Base-by-base conservation (phyloP, 2,888 invertebrate genomes). In the Cetonia aurata region DNA sequence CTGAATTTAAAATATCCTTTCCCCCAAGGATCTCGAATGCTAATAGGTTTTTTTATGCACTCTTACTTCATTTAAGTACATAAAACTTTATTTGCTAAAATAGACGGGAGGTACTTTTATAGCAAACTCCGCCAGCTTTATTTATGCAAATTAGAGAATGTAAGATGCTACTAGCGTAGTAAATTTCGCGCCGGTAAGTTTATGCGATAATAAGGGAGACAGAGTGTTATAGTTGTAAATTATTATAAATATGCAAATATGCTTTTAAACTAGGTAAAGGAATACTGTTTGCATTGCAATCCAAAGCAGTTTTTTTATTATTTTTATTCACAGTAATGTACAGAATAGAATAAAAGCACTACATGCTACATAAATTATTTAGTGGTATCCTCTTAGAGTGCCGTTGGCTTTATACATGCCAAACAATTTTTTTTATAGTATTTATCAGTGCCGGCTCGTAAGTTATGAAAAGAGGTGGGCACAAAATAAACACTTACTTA, bases 141-240 rank as follows among this genome's bases (percentile, higher is more conserved):
- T 44, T 60, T 60, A 60, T 60, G 59, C 59, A 60, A 60, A 60
- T 60, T 60, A 44, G 59, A 60, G 19, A 60, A 42, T 60, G 59
- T 41, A 60, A 60, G 59, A 44, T 42, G 59, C 52, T 52, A 52
- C 52, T 52, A 52, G 52, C 19, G 52, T 25, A 52, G 25, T 52
- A 52, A 52, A 52, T 52, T 52, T 52, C 52, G 17, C 19, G 25
- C 19, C 52, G 3, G 9, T 52, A 52, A 25, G 52, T 52, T 52
- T 52, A 52, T 52, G 52, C n/a, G 52, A 52, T 52, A 52, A 52
- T 52, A 52, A 52, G 52, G n/a, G 25, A 25, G 52, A 52, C 52
- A 19, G 52, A 25, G 52, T 52, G 52, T 52, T 19, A 17, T n/a
- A 25, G 52, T 52, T 52, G 25, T 19, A 52, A 52, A 52, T 52